Conservation (phyloP, 2,113 vertebrate genomes). For the Mesembrinibis cayennensis region DNA sequence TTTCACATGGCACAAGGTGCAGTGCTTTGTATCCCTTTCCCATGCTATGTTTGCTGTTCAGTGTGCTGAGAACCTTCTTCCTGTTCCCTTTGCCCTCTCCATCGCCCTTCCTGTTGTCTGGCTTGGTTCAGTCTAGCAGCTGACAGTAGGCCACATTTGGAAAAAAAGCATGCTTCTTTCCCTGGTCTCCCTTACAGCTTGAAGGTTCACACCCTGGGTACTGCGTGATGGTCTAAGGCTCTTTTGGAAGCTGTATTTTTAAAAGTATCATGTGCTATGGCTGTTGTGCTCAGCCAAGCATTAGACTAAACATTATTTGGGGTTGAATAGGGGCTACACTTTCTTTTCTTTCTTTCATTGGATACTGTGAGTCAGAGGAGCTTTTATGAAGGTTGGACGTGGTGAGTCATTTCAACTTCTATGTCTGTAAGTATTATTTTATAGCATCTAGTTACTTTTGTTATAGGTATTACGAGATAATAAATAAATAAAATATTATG, state of each 20-base stretch:
- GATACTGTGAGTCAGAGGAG: neutral
- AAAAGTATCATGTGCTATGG: neutral
- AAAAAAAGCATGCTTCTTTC: neutral
- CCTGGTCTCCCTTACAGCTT: neutral
- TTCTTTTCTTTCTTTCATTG: neutral
- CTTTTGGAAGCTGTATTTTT: neutral
- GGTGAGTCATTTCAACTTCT: slow-evolving; percentile 34
- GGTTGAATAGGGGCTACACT: neutral
- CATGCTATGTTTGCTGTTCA: fast-evolving
- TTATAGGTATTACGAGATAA: slow-evolving; percentile 50
- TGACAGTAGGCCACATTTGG: neutral
- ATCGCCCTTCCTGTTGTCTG: neutral
- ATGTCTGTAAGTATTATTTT: slow-evolving; percentile 45
- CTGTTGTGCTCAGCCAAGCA: neutral
- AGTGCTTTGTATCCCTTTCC: neutral
- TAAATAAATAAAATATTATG: slow-evolving; percentile 70
- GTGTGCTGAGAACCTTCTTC: neutral
- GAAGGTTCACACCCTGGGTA: neutral
- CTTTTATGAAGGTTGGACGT: slow-evolving; percentile 14
- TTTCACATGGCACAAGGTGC: neutral
- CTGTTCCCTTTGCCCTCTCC: neutral
- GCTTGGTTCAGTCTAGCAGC: neutral
- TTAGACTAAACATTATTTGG: neutral
- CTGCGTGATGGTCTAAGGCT: neutral
- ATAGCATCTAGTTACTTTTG: slow-evolving; percentile 55